Base-by-base conservation (phyloP, 2,888 invertebrate species). In the Trypoxylon attenuatum region DNA sequence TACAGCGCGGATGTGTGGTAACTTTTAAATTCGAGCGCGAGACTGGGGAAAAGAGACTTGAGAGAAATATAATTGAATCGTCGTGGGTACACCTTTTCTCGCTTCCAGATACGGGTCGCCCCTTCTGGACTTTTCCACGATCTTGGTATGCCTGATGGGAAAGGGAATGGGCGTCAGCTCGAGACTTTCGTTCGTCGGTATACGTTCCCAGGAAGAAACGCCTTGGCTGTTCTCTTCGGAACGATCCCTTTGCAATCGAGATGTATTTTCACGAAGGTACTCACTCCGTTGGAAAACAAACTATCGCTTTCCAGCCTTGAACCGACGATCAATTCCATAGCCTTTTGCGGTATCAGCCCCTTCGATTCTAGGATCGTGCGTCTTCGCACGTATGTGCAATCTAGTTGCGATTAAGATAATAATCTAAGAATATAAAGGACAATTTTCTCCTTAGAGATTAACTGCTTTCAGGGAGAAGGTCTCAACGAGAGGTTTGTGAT, bases 201-300 rank as follows among this genome's bases (percentile, higher is more conserved):
- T 3, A 3, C 4, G 29, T 76, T 77, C 77, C 73, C 74, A 69
- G 73, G 74, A 76, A 77, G 74, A 76, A 76, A 79, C 73, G 70
- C 61, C 8, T 69, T 72, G 76, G 64, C 72, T 71, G 73, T 69
- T 54, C 58, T 47, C 15, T 18, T 21, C 2, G 39, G 54, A 51
- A 22, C 43, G 50, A 39, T 51, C 47, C 33, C 43, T 13, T 18
- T 52, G 42, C 39, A 52, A 47, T 49, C 58, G 43, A 63, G 51
- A 60, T 53, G 54, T 49, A 41, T 66, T 73, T 72, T 62, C 59
- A 21, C 57, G 57, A 33, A 45, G 29, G 54, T 39, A 27, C 33
- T 10, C 33, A 10, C 33, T 33, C 21, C 41, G 46, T 43, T 54
- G 29, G 33, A 67, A 60, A 60, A 51, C 49, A 1, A 45, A 18